Conservation (phyloP, 2,113 vertebrate genomes). For the Esox niger region DNA sequence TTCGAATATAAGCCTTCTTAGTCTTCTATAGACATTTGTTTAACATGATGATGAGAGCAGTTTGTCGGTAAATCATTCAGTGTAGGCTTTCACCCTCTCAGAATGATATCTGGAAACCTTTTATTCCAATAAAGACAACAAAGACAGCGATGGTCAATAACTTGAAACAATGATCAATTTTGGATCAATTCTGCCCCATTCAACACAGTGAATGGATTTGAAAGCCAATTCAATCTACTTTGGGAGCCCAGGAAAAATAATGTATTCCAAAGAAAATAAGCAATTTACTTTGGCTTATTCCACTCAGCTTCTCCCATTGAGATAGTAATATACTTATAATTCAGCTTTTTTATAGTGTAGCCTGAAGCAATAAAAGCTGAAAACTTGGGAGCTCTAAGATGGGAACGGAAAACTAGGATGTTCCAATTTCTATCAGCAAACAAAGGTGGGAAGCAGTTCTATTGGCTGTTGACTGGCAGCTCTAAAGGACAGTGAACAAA, state of each 20-base stretch:
- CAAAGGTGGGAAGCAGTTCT: slow-evolving; percentile 2
- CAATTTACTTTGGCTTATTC: not conserved
- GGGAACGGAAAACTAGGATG: slow-evolving; percentile 18
- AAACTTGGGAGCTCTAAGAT: slow-evolving; percentile 9
- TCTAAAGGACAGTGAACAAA: slow-evolving; percentile 9
- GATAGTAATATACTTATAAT: too few species aligned
- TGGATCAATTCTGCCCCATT: not conserved
- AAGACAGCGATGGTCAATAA: not conserved
- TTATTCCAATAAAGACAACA: not conserved
- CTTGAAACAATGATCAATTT: not conserved
- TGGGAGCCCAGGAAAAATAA: not conserved
- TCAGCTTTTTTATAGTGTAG: not conserved
- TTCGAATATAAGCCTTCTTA: not conserved
- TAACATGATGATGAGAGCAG: not conserved
- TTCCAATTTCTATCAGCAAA: slow-evolving; percentile 17
- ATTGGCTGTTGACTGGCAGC: slow-evolving; percentile 6
- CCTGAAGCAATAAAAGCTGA: not conserved
- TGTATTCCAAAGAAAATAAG: not conserved
- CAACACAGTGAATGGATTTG: not conserved
- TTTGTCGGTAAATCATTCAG: not conserved
- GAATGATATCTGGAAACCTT: not conserved
- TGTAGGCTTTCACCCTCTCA: not conserved
- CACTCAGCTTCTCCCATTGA: too few species aligned
- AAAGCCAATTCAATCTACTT: not conserved
- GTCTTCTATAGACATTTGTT: not conserved